Evolutionary conservation across 2,113 vertebrate species (phyloP).

Genomic region (Bostrychus sinensis): DNA sequence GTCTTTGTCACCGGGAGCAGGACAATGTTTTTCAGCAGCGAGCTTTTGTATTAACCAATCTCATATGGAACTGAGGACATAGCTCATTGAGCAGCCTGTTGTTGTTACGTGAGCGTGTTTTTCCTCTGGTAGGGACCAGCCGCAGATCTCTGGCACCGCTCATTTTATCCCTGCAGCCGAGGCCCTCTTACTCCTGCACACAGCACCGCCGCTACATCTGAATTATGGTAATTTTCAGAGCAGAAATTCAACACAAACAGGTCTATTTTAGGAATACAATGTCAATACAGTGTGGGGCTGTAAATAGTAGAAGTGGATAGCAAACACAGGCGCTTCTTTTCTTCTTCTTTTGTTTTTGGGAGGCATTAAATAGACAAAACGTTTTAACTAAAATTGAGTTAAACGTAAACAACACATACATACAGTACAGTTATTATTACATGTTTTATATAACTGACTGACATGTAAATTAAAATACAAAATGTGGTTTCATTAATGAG

Average conservation of each 20-base stretch:
- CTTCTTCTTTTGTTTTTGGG: too few relatives aligned
- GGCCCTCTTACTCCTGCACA: conserved; percentile 31
- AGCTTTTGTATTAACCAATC: conserved; percentile 97
- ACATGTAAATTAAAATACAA: too few relatives aligned
- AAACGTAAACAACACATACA: too few relatives aligned
- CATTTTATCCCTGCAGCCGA: conserved; percentile 52
- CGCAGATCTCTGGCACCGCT: conserved; percentile 58
- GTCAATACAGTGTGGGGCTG: background rate
- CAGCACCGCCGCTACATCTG: conserved; percentile 7
- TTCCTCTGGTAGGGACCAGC: conserved; percentile 63
- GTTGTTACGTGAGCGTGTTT: conserved; percentile 72
- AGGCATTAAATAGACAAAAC: too few relatives aligned
- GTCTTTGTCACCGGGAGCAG: conserved; percentile 94
- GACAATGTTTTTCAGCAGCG: conserved; percentile 97
- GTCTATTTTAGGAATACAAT: background rate
- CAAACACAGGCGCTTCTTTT: background rate
- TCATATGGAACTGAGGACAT: conserved; percentile 82
- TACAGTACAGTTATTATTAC: too few relatives aligned
- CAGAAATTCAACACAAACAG: conserved; percentile 1
- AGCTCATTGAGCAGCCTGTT: conserved; percentile 78
- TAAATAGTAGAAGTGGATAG: background rate
- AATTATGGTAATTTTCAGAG: conserved; percentile 23
- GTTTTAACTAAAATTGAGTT: too few relatives aligned
- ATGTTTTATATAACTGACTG: too few relatives aligned
- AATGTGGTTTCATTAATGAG: too few relatives aligned